Conservation (phyloP, 2,113 vertebrate genomes). For the Chrysochloris asiatica region DNA sequence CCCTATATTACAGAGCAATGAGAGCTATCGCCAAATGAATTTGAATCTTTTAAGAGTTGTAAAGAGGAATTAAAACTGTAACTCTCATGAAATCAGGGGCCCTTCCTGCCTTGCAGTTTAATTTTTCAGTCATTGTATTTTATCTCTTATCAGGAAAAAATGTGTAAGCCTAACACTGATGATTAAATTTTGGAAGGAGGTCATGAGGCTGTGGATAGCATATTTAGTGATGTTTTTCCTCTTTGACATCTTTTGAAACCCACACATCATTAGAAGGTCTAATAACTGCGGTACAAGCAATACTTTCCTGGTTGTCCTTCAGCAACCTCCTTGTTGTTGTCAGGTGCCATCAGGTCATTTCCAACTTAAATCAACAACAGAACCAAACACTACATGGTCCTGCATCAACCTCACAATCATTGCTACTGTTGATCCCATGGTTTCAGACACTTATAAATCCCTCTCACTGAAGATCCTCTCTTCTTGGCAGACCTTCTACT, state of each 20-base stretch:
- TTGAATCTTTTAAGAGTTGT: background rate
- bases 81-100: background rate
- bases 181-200: background rate
- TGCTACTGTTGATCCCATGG: background rate
- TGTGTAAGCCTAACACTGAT: background rate
- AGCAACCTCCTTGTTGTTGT: background rate
- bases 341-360: background rate
- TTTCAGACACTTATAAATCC: background rate
- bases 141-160: slow-evolving; percentile 5
- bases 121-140: slow-evolving; percentile 35
- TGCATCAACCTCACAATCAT: background rate
- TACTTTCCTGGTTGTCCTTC: slow-evolving; percentile 60
- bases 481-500: background rate
- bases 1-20: background rate
- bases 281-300: slow-evolving; percentile 46
- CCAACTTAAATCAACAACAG: background rate
- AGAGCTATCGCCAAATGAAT: background rate
- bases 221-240: background rate
- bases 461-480: background rate
- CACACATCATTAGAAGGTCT: slow-evolving; percentile 29
- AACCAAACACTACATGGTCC: background rate
- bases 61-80: background rate
- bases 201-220: background rate
- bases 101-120: background rate
- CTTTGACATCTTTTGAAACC: slow-evolving; percentile 35